These are phyloP conservation scores for Drosophila niveifrons DNA, from an alignment of 2,888 invertebrate genomes.

Conservation along the genomic window DNA sequence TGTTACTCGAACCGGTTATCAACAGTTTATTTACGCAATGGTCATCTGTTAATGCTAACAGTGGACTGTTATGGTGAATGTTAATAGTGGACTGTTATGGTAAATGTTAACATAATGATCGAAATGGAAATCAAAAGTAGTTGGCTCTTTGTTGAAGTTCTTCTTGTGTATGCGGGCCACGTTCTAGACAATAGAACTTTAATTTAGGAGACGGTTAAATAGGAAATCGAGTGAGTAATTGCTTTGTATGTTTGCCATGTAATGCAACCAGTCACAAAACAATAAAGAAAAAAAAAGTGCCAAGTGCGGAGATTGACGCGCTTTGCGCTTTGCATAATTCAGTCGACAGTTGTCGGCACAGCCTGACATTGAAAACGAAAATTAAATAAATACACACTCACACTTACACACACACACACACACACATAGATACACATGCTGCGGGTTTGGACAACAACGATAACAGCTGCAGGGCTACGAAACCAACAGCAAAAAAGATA, in stretches of 20 bases:
- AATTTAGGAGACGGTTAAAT: slow-evolving; percentile 43
- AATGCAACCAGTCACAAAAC: slow-evolving; percentile 14
- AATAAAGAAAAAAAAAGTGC: background rate
- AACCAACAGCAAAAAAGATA: slow-evolving; percentile 21
- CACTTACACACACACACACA: slow-evolving; percentile 1
- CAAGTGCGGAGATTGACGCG: slow-evolving; percentile 31
- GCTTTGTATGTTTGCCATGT: slow-evolving; percentile 49
- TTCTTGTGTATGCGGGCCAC: slow-evolving; percentile 51
- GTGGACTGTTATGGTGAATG: background rate
- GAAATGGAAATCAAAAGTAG: slow-evolving; percentile 48
- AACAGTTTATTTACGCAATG: slow-evolving; percentile 69
- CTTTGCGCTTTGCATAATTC: slow-evolving; percentile 68
- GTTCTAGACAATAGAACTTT: slow-evolving; percentile 56
- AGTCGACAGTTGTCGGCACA: slow-evolving; percentile 28
- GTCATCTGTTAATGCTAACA: background rate
- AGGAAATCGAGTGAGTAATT: slow-evolving; percentile 64
- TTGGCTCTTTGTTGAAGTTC: slow-evolving; percentile 21
- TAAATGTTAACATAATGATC: too few relatives aligned
- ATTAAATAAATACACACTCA: slow-evolving; percentile 51
- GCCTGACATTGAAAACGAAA: slow-evolving; percentile 76
- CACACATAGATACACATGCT: background rate
- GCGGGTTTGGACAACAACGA: slow-evolving; percentile 21
- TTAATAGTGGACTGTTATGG: background rate
- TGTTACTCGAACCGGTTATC: slow-evolving; percentile 65
- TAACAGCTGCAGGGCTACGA: slow-evolving; percentile 60